These are phyloP conservation scores for Macrotrachela quadricornifera DNA, from an alignment of 1,140 invertebrate species.

Conservation along the genomic window DNA sequence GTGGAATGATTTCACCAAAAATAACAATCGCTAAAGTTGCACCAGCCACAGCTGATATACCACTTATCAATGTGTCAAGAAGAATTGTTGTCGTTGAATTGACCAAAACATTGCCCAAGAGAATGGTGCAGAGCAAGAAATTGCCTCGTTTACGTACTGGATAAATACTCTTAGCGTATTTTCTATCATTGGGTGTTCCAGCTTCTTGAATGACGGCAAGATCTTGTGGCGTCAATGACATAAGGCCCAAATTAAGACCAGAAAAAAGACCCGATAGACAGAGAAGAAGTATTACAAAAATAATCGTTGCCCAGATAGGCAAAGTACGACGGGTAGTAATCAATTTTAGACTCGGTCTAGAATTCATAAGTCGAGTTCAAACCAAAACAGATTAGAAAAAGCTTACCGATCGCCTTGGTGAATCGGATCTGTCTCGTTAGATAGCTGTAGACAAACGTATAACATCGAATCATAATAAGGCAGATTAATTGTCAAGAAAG, in stretches of 20 bases:
- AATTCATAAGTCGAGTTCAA: too few species aligned
- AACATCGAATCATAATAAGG: too few species aligned
- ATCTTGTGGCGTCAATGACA: slow-evolving; percentile 83
- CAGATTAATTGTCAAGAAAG: too few species aligned
- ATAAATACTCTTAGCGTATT: slow-evolving; percentile 27
- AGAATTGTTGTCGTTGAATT: slow-evolving; percentile 18
- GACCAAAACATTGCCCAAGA: slow-evolving; percentile 18
- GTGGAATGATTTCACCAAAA: slow-evolving; percentile 20
- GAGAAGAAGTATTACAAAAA: neutral
- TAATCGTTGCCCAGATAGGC: neutral
- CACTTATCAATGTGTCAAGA: slow-evolving; percentile 22
- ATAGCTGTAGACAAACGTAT: too few species aligned
- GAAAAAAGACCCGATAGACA: slow-evolving; percentile 16
- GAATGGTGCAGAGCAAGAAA: slow-evolving; percentile 16
- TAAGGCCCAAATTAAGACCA: slow-evolving; percentile 82
- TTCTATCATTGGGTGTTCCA: slow-evolving; percentile 28
- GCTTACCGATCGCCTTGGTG: too few species aligned
- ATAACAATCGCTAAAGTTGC: slow-evolving; percentile 18
- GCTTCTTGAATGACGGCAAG: slow-evolving; percentile 73
- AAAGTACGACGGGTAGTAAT: neutral
- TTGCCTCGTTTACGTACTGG: slow-evolving; percentile 25
- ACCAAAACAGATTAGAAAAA: too few species aligned
- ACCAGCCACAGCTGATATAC: slow-evolving; percentile 17
- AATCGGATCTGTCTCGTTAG: too few species aligned
- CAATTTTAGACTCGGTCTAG: too few species aligned